phyloP scores from a whole-genome alignment of 2,888 invertebrate species.

The Drosophila rellima region DNA sequence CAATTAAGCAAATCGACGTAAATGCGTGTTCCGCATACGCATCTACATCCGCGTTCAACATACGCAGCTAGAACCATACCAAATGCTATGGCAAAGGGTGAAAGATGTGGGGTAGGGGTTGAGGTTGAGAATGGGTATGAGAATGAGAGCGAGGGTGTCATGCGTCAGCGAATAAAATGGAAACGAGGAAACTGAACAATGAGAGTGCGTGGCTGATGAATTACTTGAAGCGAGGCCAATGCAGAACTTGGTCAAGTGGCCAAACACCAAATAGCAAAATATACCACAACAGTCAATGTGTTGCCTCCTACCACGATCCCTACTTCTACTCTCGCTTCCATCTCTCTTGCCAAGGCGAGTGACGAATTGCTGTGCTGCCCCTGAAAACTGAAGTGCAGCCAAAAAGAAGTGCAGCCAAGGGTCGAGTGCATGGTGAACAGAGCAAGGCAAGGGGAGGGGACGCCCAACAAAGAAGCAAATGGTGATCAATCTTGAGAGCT shows the following conservation, averaged over 20 bases:
- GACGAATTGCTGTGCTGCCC: slow-evolving; percentile 74
- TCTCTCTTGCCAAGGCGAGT: slow-evolving; percentile 18
- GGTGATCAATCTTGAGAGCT: slow-evolving; percentile 75
- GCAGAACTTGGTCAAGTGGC: slow-evolving; percentile 65
- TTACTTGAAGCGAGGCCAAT: slow-evolving; percentile 55
- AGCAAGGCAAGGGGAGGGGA: background rate
- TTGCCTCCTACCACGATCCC: background rate
- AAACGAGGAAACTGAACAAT: slow-evolving; percentile 54
- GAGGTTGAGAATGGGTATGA: background rate
- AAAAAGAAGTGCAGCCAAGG: slow-evolving; percentile 35
- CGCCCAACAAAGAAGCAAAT: slow-evolving; percentile 40
- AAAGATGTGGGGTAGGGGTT: background rate
- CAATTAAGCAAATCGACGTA: slow-evolving; percentile 73
- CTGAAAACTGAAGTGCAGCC: slow-evolving; percentile 66
- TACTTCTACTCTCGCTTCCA: background rate
- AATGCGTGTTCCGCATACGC: slow-evolving; percentile 60
- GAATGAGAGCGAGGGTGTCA: slow-evolving; percentile 56
- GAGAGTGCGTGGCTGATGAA: slow-evolving; percentile 76
- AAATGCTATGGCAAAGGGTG: background rate
- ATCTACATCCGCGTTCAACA: slow-evolving; percentile 40
- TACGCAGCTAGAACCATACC: slow-evolving; percentile 37
- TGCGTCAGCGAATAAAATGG: slow-evolving; percentile 67
- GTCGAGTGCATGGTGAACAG: background rate
- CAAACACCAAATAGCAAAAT: slow-evolving; percentile 25
- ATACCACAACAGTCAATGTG: slow-evolving; percentile 12